Evolutionary conservation across 2,797 vertebrate species (phyloP), one percentile per base, ranked within the genome.

Genomic region (Sphaeramia orbicularis): DNA sequence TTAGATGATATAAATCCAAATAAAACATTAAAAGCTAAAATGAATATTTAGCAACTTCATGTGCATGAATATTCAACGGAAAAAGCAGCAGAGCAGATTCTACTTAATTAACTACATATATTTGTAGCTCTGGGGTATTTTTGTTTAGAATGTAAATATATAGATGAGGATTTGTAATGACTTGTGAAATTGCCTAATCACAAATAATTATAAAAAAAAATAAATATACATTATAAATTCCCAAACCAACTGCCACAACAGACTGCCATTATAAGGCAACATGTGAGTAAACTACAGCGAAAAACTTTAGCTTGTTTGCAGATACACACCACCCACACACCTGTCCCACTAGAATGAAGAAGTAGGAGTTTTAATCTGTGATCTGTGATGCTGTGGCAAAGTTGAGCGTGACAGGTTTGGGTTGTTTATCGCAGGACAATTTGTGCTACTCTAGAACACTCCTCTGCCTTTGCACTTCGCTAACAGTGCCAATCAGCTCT

Each of bases 321-420:
- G 42, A 68, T 52, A 57, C 52, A 47, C 32, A 55, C 71, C 45
- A 49, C 49, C 67, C 62, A 72, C 66, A 61, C 58, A 18, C 36
- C 49, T 18, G 24, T 64, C 61, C 56, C 69, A 65, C 42, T 27
- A 61, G 56, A 68, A 50, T 59, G 14, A 65, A 42, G 21, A 70
- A 9, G 68, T 63, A 50, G 50, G 42, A 63, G 65, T 71, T 69
- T 74, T 54, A 61, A 65, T 64, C 44, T 72, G 51, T 32, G 44
- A 61, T 62, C 9, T 35, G 32, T 16, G 27, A 30, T 6, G 47
- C 53, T 55, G 30, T 55, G 57, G 68, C 43, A 50, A 54, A 56
- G 65, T 54, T 27, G 35, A 40, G 32, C 45, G 62, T 54, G 47
- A 74, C 30, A 58, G 37, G 6, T 37, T 11, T 21, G 12, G 11